These are phyloP conservation scores for Mormyrus hasselquistii DNA, from an alignment of 2,797 vertebrate genomes.

Conservation along the genomic window DNA sequence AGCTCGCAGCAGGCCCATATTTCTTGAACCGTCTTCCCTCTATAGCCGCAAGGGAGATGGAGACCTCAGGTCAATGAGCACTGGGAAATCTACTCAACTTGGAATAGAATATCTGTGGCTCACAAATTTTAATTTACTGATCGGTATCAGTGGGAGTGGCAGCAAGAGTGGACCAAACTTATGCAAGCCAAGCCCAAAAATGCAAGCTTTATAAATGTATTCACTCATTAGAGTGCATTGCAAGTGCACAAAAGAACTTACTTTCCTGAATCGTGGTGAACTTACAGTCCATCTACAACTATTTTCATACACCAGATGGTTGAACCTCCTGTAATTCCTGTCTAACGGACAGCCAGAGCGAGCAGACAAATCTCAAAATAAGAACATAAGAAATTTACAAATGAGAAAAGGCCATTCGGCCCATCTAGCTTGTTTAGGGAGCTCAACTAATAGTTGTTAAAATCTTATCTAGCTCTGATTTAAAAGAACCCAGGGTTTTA, in stretches of 20 bases:
- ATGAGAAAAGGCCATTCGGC: neutral
- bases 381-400: neutral
- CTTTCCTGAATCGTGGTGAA: neutral
- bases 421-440: neutral
- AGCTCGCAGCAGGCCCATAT: constrained; percentile 75
- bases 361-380: neutral
- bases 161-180: neutral
- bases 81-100: neutral
- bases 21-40: constrained; percentile 26
- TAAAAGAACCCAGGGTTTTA: neutral
- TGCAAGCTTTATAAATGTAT: neutral
- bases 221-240: neutral
- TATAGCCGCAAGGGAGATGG: neutral
- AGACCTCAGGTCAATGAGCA: neutral
- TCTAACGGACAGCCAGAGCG: neutral
- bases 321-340: neutral
- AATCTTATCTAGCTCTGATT: neutral
- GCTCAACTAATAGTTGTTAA: neutral
- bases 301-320: neutral
- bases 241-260: neutral
- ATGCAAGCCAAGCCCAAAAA: neutral
- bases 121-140: neutral
- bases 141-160: neutral
- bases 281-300: neutral
- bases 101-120: neutral